A percentile compares a stretch with the other conserved stretches of the same genome.
Evolutionary conservation across 2,888 invertebrate genomes (phyloP).

Genomic region (Limulus polyphemus): DNA sequence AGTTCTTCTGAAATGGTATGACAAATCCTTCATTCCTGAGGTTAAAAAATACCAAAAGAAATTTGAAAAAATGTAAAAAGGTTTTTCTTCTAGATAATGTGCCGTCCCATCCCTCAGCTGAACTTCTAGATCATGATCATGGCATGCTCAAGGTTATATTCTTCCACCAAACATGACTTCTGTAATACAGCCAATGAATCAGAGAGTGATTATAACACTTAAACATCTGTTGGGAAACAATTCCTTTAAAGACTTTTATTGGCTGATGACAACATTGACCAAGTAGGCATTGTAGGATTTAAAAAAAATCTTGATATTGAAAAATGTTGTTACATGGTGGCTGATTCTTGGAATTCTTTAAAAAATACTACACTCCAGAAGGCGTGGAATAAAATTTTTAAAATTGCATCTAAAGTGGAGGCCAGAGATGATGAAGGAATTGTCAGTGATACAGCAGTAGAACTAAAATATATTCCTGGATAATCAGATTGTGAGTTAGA

Average conservation of each 20-base stretch:
- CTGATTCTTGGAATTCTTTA: constrained; percentile 6
- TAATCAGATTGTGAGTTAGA: too few relatives aligned
- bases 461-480: too few relatives aligned
- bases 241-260: not conserved
- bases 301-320: not conserved
- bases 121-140: constrained; percentile 11
- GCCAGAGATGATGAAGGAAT: too few relatives aligned
- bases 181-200: constrained; percentile 17
- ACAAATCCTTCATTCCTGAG: constrained; percentile 13
- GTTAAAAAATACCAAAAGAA: constrained; percentile 12
- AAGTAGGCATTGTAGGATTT: not conserved
- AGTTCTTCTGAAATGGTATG: constrained; percentile 28
- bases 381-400: too few relatives aligned
- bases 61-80: constrained; percentile 8
- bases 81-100: constrained; percentile 24
- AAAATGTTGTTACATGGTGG: not conserved
- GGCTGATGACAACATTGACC: not conserved
- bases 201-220: constrained; percentile 18
- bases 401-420: too few relatives aligned
- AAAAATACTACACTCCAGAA: too few relatives aligned
- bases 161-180: constrained; percentile 15
- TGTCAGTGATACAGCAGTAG: too few relatives aligned
- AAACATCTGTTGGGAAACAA: constrained; percentile 6
- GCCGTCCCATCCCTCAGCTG: constrained; percentile 21
- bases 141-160: constrained; percentile 16